phyloP scores from a whole-genome alignment of 1,140 invertebrate species.

The Vollenhovia emeryi region DNA sequence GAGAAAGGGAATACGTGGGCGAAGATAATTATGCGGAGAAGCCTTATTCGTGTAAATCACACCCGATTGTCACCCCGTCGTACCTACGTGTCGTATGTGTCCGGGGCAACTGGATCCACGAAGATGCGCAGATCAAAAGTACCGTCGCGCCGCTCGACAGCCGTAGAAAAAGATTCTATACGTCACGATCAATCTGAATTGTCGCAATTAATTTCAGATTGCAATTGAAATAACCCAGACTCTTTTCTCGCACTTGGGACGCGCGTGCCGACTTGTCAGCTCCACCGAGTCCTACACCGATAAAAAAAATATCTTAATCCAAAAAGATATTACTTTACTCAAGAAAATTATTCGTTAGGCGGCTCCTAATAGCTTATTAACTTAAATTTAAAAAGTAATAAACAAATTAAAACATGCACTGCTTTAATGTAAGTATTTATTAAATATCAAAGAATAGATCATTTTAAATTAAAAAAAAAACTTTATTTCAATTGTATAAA shows the following conservation, averaged over 20 bases:
- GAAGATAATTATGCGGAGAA: slow-evolving; percentile 23
- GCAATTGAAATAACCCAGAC: not conserved
- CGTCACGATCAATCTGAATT: not conserved
- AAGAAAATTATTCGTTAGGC: too few species aligned
- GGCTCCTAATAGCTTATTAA: too few species aligned
- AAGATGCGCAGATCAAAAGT: slow-evolving; percentile 9
- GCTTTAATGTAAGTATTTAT: too few species aligned
- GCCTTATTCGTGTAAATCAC: not conserved
- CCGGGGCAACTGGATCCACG: not conserved
- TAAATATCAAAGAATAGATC: too few species aligned
- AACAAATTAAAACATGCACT: too few species aligned
- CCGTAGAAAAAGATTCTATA: not conserved
- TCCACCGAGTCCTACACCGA: not conserved
- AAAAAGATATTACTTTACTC: too few species aligned
- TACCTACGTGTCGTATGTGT: not conserved
- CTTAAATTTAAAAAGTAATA: too few species aligned
- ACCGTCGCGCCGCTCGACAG: not conserved
- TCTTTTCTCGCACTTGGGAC: not conserved
- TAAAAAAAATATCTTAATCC: too few species aligned
- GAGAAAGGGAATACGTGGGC: slow-evolving; percentile 32
- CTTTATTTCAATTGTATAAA: too few species aligned
- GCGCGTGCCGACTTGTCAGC: not conserved
- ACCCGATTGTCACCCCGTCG: not conserved
- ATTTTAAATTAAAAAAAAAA: too few species aligned
- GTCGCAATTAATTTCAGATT: not conserved